Percentiles rank a stretch among this genome's conserved stretches.
Evolutionary conservation across 2,797 vertebrate genomes (phyloP).

Genomic region (Ciconia nigra): DNA sequence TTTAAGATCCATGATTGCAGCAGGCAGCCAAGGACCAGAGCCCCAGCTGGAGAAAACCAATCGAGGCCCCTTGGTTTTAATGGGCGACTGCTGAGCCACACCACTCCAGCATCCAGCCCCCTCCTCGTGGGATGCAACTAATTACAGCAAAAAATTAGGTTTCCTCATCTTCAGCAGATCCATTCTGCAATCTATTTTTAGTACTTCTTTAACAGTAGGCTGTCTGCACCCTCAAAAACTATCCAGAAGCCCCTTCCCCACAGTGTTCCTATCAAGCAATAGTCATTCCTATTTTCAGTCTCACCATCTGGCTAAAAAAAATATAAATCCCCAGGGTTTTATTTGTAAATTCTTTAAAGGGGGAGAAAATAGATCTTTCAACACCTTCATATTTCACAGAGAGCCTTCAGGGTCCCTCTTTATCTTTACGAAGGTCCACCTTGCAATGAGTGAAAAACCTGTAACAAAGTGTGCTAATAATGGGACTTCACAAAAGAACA

Average conservation of each 20-base stretch:
- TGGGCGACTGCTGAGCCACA: neutral
- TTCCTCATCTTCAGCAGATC: neutral
- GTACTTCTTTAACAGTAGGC: neutral
- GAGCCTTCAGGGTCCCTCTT: neutral
- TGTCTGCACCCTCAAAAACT: neutral
- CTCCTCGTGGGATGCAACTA: neutral
- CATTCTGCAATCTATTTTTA: neutral
- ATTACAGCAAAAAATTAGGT: constrained; percentile 16
- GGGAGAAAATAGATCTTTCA: neutral
- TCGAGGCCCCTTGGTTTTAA: neutral
- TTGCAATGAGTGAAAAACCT: neutral
- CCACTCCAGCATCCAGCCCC: neutral
- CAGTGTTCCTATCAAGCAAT: neutral
- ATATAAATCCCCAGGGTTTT: neutral
- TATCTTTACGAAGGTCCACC: neutral
- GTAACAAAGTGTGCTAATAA: neutral
- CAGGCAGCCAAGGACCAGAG: neutral
- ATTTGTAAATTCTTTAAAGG: neutral
- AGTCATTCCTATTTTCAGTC: neutral
- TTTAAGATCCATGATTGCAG: neutral
- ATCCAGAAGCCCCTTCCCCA: neutral
- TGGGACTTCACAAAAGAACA: neutral
- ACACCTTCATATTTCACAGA: neutral
- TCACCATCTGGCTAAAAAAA: neutral
- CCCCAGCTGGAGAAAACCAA: neutral